Evolutionary conservation across 1,140 invertebrate species (phyloP).

Genomic region (Pseudomyrmex flavicornis): DNA sequence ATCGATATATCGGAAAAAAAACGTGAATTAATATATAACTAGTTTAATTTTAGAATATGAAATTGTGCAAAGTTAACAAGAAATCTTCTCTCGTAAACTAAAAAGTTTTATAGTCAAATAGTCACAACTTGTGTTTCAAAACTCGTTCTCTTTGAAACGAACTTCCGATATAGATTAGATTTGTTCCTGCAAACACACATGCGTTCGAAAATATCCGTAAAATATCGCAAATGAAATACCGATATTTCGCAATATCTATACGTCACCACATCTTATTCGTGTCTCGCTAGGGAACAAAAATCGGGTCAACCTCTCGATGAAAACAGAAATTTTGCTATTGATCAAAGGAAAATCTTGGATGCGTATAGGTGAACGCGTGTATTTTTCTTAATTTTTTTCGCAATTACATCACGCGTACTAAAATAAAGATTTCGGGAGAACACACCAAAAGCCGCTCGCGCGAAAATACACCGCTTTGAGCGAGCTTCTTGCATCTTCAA

Average conservation of each 20-base stretch:
- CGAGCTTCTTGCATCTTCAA: background rate
- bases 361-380: conserved; percentile 9
- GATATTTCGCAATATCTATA: conserved; percentile 10
- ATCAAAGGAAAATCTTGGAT: conserved; percentile 43
- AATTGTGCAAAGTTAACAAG: background rate
- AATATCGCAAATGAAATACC: background rate
- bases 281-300: background rate
- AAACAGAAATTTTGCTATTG: conserved; percentile 66
- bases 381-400: background rate
- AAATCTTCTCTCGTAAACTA: background rate
- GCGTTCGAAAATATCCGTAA: background rate
- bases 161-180: background rate
- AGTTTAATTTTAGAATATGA: background rate
- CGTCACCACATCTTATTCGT: background rate
- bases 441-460: background rate
- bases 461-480: background rate
- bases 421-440: background rate
- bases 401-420: too few relatives aligned
- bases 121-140: background rate
- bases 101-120: conserved; percentile 3
- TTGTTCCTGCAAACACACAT: background rate
- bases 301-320: conserved; percentile 42
- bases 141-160: background rate
- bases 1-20: background rate
- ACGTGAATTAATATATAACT: background rate